A percentile compares a stretch with the other conserved stretches of the same genome.
Evolutionary conservation across 2,113 vertebrate species (phyloP).

Genomic region (Siphamia tubifer): DNA sequence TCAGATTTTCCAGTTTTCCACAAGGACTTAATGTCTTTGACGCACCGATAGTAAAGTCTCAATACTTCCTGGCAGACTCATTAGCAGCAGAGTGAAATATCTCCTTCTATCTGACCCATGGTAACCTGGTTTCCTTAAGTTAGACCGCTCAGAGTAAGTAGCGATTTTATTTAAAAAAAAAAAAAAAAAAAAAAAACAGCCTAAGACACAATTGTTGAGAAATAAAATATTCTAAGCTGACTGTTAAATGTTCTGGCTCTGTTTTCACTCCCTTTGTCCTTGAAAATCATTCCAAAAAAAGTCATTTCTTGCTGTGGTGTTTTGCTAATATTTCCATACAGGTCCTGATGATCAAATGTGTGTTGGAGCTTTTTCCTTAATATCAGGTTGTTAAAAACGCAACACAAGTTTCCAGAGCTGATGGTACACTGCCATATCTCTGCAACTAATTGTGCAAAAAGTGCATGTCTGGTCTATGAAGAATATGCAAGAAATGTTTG

Average conservation of each 20-base stretch:
- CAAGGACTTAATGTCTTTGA: slow-evolving; percentile 43
- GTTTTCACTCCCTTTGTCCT: slow-evolving; percentile 45
- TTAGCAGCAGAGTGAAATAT: slow-evolving; percentile 43
- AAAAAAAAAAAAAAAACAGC: too few species aligned
- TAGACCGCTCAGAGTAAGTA: slow-evolving; percentile 55
- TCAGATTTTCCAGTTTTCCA: slow-evolving; percentile 44
- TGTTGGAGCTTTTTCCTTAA: slow-evolving; percentile 30
- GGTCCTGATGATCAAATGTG: slow-evolving; percentile 45
- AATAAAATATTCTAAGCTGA: slow-evolving; percentile 60
- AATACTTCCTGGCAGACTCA: slow-evolving; percentile 57
- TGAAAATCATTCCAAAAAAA: slow-evolving; percentile 54
- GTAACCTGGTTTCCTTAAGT: slow-evolving; percentile 60
- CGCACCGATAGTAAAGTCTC: slow-evolving; percentile 36
- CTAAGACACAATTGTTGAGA: slow-evolving; percentile 46
- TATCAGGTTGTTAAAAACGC: slow-evolving; percentile 30
- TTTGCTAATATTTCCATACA: slow-evolving; percentile 51
- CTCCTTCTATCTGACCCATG: slow-evolving; percentile 52
- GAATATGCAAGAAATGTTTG: neutral
- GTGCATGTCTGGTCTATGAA: slow-evolving; percentile 19
- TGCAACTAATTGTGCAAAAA: slow-evolving; percentile 45
- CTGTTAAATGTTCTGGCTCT: slow-evolving; percentile 58
- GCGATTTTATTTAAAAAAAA: slow-evolving; percentile 37
- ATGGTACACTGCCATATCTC: slow-evolving; percentile 52
- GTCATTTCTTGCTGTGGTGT: slow-evolving; percentile 22
- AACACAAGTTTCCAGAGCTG: slow-evolving; percentile 22